Conservation (phyloP, 1,140 invertebrate species). For the Heliothis virescens region DNA sequence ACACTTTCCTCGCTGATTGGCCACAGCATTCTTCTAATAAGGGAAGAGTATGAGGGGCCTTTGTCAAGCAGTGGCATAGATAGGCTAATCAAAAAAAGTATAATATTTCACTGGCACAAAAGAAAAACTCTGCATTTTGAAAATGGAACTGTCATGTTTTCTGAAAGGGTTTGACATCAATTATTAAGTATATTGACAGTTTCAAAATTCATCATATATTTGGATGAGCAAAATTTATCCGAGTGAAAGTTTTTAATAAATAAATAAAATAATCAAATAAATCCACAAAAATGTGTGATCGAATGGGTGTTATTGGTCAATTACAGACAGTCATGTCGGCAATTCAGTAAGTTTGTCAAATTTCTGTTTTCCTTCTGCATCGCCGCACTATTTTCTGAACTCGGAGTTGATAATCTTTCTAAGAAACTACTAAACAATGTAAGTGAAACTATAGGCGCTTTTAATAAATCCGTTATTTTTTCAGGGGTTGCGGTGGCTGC, state of each 20-base stretch:
- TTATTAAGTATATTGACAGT: neutral
- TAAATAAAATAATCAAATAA: constrained; percentile 30
- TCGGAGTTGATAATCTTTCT: no score
- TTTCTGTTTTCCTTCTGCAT: constrained; percentile 1
- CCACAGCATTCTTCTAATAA: no score
- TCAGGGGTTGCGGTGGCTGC: constrained; percentile 58
- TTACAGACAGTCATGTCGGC: constrained; percentile 73
- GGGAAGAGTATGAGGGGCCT: no score
- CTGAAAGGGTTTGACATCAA: no score
- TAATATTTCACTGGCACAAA: neutral
- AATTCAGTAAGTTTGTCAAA: constrained; percentile 67
- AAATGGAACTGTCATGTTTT: constrained; percentile 27
- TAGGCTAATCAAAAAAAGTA: no score
- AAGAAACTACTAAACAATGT: no score
- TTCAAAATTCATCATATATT: neutral
- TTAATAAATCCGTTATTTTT: constrained; percentile 17
- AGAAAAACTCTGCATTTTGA: neutral
- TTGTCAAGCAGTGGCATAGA: no score
- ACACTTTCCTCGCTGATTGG: no score
- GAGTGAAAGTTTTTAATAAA: neutral
- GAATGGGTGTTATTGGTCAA: constrained; percentile 71
- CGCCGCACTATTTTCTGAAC: neutral
- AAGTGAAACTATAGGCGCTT: neutral
- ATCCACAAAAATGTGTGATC: constrained; percentile 72
- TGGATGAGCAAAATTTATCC: constrained; percentile 3